Evolutionary conservation across 2,797 vertebrate species (phyloP).

Genomic region (Epinephelus awoara): DNA sequence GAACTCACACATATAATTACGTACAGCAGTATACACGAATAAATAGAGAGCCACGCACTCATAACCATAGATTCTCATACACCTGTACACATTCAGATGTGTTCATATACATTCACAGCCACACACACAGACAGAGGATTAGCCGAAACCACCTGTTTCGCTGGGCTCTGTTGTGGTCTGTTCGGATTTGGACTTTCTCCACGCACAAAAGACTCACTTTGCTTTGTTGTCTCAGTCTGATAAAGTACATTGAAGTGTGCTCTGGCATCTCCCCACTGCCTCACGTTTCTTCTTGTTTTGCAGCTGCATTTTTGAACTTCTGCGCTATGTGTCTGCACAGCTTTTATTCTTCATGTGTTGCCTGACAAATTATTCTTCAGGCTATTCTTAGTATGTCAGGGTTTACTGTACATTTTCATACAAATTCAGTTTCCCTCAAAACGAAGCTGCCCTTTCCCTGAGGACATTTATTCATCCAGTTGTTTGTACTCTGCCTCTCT

Average conservation of each 20-base stretch:
- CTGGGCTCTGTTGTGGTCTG: constrained; percentile 12
- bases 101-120: constrained; percentile 2
- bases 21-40: neutral
- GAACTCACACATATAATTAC: neutral
- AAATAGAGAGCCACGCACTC: neutral
- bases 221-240: constrained; percentile 46
- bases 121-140: constrained; percentile 33
- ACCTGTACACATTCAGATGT: neutral
- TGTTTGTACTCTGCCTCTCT: neutral
- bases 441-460: neutral
- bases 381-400: neutral
- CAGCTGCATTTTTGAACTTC: neutral
- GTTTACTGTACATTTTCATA: neutral
- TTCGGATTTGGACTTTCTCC: constrained; percentile 31
- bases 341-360: neutral
- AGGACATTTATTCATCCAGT: neutral
- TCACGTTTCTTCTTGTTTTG: constrained; percentile 6
- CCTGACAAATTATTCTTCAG: neutral
- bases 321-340: neutral
- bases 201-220: constrained; percentile 28
- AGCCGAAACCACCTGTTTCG: constrained; percentile 45
- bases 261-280: constrained; percentile 29
- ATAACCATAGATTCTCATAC: neutral
- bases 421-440: neutral
- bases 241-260: constrained; percentile 31